Evolutionary conservation across 2,113 vertebrate genomes (phyloP), one percentile per base, ranked within the genome.

Genomic region (Chinchilla lanigera): DNA sequence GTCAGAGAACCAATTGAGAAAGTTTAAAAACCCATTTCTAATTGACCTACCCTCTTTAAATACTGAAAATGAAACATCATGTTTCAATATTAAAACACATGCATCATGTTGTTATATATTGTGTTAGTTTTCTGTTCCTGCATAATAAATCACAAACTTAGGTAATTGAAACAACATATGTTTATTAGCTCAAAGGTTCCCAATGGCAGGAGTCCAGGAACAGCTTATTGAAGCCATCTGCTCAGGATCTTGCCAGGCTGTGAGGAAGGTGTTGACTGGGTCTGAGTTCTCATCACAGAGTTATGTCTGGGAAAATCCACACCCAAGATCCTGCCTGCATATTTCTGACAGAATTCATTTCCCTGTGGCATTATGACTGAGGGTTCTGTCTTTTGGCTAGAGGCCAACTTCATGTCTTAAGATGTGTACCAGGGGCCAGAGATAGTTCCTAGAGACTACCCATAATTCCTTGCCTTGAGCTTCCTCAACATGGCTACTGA

Each of bases 381-480:
- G 14, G 2, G 9, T 1, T 28, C 24, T 35, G 3, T 8, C 22
- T 73, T 65, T 69, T 58, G 30, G 5, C 41, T 81, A 24, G 3
- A 94, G 38, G 11, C 50, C 12, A 61, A 5, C 7, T 41, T 78
- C 52, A 67, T 19, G 13, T 33, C 22, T 71, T 44, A n/a, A 28
- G 94, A 44, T 0, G 0, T 0, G 0, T 7, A 47, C 1, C 50
- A 16, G 47, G 16, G 14, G 16, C 24, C 33, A 54, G 28, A 0
- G 10, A 35, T 7, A 7, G 24, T 47, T 86, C n/a, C 22, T 58
- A 52, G 63, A 54, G 28, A 16, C 26, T 30, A 44, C 5, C 63
- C 44, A 82, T 24, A 60, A n/a, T 14, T 30, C 24, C 35, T 35
- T 22, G 16, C 19, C 9, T 14, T 6, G 12, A 14, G 4, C 7